Conservation (phyloP, 1,140 invertebrate species). For the Anagrus nilaparvatae region DNA sequence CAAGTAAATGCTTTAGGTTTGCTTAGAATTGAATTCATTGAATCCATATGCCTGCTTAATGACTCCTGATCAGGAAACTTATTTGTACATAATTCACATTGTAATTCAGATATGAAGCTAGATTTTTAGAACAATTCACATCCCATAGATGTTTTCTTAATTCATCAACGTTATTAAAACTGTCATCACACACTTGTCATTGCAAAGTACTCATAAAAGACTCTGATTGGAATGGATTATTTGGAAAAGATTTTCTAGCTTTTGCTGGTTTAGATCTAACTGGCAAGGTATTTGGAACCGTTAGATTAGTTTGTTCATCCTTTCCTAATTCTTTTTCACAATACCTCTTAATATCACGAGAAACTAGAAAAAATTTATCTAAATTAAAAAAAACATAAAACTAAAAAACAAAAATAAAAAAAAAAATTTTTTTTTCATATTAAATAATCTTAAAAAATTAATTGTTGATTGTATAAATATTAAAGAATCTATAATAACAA, state of each 20-base stretch:
- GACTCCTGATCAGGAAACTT: constrained; percentile 46
- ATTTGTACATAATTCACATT: constrained; percentile 49
- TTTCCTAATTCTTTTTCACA: no score
- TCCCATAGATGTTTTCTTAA: constrained; percentile 37
- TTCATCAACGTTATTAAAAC: constrained; percentile 29
- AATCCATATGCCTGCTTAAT: constrained; percentile 45
- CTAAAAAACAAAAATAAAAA: no score
- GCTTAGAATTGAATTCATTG: constrained; percentile 31
- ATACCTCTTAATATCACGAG: no score
- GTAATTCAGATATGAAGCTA: constrained; percentile 37
- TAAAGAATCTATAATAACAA: no score
- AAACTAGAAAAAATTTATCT: no score
- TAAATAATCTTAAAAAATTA: no score
- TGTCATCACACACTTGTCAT: constrained; percentile 38
- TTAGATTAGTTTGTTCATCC: no score
- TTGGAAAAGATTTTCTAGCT: constrained; percentile 33
- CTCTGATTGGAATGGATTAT: constrained; percentile 9
- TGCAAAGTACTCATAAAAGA: constrained; percentile 19
- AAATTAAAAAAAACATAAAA: no score
- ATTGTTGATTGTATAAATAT: no score
- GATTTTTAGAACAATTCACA: constrained; percentile 34
- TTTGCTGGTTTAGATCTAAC: constrained; percentile 33
- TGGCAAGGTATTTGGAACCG: no score
- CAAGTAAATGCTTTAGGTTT: constrained; percentile 40
- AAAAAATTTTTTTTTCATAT: no score